Evolutionary conservation across 2,797 vertebrate species (phyloP).

Genomic region (Clarias fuscus): DNA sequence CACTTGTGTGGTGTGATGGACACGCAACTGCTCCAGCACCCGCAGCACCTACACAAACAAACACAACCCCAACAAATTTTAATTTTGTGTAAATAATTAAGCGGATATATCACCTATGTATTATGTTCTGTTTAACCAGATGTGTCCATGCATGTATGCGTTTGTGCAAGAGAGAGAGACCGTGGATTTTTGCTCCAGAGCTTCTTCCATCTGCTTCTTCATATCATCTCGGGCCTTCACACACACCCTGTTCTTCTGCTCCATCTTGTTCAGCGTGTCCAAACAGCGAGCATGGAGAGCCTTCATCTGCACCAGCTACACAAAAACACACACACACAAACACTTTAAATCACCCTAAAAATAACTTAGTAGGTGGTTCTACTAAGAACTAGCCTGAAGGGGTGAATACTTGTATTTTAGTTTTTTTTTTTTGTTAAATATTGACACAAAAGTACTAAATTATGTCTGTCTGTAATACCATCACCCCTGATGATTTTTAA

Average conservation of each 20-base stretch:
- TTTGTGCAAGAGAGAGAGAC: conserved; percentile 60
- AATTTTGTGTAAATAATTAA: neutral
- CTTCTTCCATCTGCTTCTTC: conserved; percentile 72
- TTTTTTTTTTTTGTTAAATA: too few species aligned
- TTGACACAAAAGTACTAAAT: too few species aligned
- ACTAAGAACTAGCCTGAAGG: too few species aligned
- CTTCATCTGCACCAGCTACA: conserved; percentile 68
- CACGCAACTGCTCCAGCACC: conserved; percentile 77
- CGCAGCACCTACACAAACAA: conserved; percentile 70
- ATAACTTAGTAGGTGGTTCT: too few species aligned
- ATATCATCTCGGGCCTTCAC: conserved; percentile 74
- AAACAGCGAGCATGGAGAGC: conserved; percentile 68
- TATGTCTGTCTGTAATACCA: too few species aligned
- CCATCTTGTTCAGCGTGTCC: conserved; percentile 64
- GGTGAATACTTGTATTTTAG: too few species aligned
- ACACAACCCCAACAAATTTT: conserved; percentile 15
- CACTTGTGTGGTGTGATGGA: conserved; percentile 73
- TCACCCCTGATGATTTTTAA: too few species aligned
- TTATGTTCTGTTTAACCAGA: neutral
- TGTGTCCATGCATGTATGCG: neutral
- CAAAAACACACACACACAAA: conserved; percentile 14
- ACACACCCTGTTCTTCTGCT: conserved; percentile 72
- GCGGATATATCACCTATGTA: neutral
- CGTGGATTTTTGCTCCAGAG: conserved; percentile 72
- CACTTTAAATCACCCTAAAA: neutral